Evolutionary conservation across 2,888 invertebrate genomes (phyloP), one percentile per base, ranked within the genome.

Genomic region (Drosophila conformis): DNA sequence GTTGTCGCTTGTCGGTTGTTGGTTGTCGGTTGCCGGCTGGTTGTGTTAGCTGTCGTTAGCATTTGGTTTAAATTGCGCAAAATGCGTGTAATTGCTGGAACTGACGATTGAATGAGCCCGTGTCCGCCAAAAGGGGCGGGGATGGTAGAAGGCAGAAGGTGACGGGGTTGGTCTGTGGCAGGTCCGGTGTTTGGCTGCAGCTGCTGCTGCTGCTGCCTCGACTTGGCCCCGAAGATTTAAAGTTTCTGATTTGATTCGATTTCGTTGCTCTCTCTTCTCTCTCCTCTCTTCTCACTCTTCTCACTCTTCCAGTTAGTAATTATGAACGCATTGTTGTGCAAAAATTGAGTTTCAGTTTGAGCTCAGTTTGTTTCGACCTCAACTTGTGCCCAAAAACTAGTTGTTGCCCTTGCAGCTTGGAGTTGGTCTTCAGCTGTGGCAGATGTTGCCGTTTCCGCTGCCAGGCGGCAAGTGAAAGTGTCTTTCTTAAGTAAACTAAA

Each of bases 51-150:
- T 88, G 87, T 88, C 87, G 89, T 89, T 88, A 89, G 87, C 89
- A 88, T 87, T 88, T 88, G 88, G 89, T 76, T 89, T 88, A 88
- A 88, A 88, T 88, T 88, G 88, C 84, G 86, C 85, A 88, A 88
- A 88, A 89, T 88, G 88, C 88, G 88, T 89, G 88, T 88, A 88
- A 88, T 88, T 88, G 88, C 88, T 87, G 85, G 86, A 87, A 89
- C 89, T 87, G 89, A 88, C 89, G 84, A 88, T 88, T 86, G 87
- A 86, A 86, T 88, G 87, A 84, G 86, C 76, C 80, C 83, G 73
- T 83, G 80, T 82, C 76, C 78, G 62, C 70, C 51, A 57, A 54
- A 31, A 29, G 29, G 10, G n/a, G 15, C 7, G 46, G 46, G 15
- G 15, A 21, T 11, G 46, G 4, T 15, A 7, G 42, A 25, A 25